phyloP scores from a whole-genome alignment of 2,888 invertebrate genomes.

The Drosophila pseudotakahashii region DNA sequence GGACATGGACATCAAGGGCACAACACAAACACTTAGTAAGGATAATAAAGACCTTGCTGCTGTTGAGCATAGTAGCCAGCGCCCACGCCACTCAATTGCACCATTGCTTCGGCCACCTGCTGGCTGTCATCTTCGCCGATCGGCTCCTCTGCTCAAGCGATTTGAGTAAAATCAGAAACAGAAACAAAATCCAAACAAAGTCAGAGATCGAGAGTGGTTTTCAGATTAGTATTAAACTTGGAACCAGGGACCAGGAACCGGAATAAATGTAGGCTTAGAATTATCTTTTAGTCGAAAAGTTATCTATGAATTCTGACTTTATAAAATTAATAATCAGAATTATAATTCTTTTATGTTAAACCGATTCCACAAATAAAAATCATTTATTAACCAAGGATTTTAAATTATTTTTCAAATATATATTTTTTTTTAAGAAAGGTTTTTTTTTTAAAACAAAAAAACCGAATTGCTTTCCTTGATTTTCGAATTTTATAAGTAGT shows the following conservation, averaged over 20 bases:
- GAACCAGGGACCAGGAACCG: not conserved
- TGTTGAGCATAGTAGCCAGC: slow-evolving; percentile 87
- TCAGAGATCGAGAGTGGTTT: slow-evolving; percentile 44
- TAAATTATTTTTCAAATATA: no score
- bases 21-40: slow-evolving; percentile 42
- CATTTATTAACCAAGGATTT: no score
- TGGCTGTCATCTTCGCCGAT: slow-evolving; percentile 87
- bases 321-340: not conserved
- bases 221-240: slow-evolving; percentile 38
- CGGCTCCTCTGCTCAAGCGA: slow-evolving; percentile 80
- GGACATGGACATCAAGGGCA: slow-evolving; percentile 32
- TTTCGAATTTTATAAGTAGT: no score
- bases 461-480: no score
- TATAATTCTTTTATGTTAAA: no score
- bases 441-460: no score
- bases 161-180: slow-evolving; percentile 38
- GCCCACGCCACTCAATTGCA: slow-evolving; percentile 88
- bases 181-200: slow-evolving; percentile 59
- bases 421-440: no score
- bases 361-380: no score
- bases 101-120: slow-evolving; percentile 91
- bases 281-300: not conserved
- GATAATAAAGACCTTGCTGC: slow-evolving; percentile 82
- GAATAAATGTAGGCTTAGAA: slow-evolving; percentile 3
- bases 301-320: not conserved